A percentile compares a stretch with the other conserved stretches of the same genome.
Conservation (phyloP, 2,113 vertebrate genomes). For the Bubalus kerabau region DNA sequence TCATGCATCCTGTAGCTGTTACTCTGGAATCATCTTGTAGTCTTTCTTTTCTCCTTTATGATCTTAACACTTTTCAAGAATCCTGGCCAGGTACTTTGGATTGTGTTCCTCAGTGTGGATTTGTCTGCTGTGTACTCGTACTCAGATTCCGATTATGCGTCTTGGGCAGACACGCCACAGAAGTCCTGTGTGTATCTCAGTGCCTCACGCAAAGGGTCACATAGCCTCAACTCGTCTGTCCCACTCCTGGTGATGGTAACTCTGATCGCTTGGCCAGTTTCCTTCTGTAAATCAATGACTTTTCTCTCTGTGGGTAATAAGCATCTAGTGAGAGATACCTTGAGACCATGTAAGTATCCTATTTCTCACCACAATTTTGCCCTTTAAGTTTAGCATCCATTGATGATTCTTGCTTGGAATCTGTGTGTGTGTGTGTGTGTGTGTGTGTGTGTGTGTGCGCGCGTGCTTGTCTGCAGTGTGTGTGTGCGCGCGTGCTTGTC, state of each 20-base stretch:
- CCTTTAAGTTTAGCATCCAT: background rate
- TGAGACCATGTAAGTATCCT: background rate
- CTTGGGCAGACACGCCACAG: rapidly evolving
- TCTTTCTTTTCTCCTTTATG: background rate
- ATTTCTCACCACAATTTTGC: background rate
- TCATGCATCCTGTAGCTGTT: background rate
- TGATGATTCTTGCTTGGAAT: background rate
- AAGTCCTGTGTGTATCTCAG: background rate
- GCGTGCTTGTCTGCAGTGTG: rapidly evolving
- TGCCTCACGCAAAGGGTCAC: rapidly evolving
- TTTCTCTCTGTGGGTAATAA: background rate
- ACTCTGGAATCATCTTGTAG: no score
- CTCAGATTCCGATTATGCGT: background rate
- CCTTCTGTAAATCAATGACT: background rate
- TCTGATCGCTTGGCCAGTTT: background rate
- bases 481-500: no score
- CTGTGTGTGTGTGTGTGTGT: background rate
- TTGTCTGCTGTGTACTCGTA: background rate
- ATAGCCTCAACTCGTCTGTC: rapidly evolving
- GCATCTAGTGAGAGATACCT: background rate
- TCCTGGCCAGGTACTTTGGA: background rate
- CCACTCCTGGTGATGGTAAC: rapidly evolving
- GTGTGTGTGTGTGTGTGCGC: no score
- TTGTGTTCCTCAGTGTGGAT: background rate
- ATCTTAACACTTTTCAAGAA: background rate